These are phyloP conservation scores for Dynastes tityus DNA, from an alignment of 2,888 invertebrate species.

Conservation along the genomic window DNA sequence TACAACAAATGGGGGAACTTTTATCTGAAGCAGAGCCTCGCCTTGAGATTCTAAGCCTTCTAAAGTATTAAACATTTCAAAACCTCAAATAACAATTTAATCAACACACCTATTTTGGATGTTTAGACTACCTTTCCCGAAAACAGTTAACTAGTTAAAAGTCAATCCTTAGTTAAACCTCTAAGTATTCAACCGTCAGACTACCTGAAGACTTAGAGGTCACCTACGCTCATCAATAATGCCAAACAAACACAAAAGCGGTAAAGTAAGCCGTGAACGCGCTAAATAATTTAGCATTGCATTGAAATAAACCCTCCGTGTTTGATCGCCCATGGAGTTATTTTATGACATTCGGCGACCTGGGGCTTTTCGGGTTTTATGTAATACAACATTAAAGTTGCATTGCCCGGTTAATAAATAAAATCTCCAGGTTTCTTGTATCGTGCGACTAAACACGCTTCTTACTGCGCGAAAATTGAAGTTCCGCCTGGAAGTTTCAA, in stretches of 20 bases:
- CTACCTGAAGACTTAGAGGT: not conserved
- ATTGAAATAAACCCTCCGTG: constrained; percentile 34
- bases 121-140: too few relatives aligned
- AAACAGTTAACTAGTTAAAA: not conserved
- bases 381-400: constrained; percentile 24
- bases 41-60: too few relatives aligned
- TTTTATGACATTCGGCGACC: constrained; percentile 23
- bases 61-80: too few relatives aligned
- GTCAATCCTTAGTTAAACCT: not conserved
- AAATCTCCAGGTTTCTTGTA: not conserved
- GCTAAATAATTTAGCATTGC: constrained; percentile 36
- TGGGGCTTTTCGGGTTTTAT: constrained; percentile 16
- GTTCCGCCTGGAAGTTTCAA: too few relatives aligned
- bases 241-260: constrained; percentile 33
- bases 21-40: too few relatives aligned
- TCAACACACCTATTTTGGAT: too few relatives aligned
- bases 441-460: not conserved
- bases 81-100: too few relatives aligned
- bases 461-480: not conserved
- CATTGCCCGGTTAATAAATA: constrained; percentile 18
- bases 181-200: not conserved
- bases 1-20: too few relatives aligned
- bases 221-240: constrained; percentile 35
- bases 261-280: constrained; percentile 37
- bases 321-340: constrained; percentile 39